Conservation (phyloP, 2,113 vertebrate genomes). For the Leucosticte australis region DNA sequence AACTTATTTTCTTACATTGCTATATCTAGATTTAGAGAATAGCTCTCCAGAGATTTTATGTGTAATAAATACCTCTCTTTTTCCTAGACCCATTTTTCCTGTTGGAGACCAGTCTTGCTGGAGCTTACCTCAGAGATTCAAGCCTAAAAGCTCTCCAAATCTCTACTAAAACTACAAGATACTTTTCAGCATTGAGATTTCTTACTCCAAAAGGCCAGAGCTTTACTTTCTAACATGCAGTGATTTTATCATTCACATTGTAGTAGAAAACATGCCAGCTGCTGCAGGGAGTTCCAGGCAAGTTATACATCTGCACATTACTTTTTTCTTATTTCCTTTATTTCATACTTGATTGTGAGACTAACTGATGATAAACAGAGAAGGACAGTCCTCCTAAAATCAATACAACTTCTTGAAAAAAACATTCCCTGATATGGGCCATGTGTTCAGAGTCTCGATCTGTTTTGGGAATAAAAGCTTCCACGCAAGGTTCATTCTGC, state of each 20-base stretch:
- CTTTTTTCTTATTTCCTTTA: not conserved
- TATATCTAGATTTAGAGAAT: conserved; percentile 5
- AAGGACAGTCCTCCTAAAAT: not conserved
- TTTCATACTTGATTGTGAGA: not conserved
- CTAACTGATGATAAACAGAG: not conserved
- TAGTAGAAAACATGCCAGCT: not conserved
- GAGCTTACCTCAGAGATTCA: conserved; percentile 31
- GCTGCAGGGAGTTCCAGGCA: not conserved
- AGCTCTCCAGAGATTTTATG: conserved; percentile 26
- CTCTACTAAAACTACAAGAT: conserved; percentile 43
- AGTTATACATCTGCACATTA: not conserved
- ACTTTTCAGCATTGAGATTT: not conserved
- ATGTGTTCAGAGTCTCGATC: not conserved
- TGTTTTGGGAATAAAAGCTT: not conserved
- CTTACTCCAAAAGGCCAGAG: not conserved
- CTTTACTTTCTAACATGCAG: conserved; percentile 24
- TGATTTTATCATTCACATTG: conserved; percentile 33
- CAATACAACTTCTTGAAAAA: not conserved
- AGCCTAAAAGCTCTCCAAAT: conserved; percentile 56
- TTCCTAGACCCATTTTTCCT: conserved; percentile 49
- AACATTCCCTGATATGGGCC: not conserved
- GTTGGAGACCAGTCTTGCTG: conserved; percentile 8
- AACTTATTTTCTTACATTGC: conserved; percentile 6
- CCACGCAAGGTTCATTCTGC: not conserved
- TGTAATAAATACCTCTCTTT: conserved; percentile 61